Evolutionary conservation across 2,888 invertebrate genomes (phyloP).

Genomic region (Melieria picta): DNA sequence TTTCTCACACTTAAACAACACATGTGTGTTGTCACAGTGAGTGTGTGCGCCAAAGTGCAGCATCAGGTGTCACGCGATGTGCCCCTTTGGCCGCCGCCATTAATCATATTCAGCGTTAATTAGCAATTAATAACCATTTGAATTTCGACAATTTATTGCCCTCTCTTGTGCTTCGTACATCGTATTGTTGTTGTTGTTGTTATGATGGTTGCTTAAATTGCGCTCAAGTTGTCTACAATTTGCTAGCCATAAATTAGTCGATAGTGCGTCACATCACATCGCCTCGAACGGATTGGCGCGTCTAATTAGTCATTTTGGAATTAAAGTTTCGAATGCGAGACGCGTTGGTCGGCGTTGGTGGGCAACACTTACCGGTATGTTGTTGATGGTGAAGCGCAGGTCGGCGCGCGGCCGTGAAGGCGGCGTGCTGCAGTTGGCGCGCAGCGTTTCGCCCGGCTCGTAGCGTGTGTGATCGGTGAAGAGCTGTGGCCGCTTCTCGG

Average conservation of each 20-base stretch:
- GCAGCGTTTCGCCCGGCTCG: conserved; percentile 77
- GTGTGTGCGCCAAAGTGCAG: not conserved
- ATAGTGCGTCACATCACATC: no score
- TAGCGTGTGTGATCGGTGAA: conserved; percentile 78
- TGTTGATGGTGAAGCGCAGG: conserved; percentile 80
- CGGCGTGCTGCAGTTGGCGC: conserved; percentile 81
- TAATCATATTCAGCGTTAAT: conserved; percentile 46
- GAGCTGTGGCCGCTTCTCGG: conserved; percentile 75
- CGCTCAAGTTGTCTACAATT: no score
- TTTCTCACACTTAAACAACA: conserved; percentile 12
- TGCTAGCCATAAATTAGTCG: no score
- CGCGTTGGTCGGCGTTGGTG: no score
- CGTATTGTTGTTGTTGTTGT: no score
- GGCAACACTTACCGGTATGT: conserved; percentile 74
- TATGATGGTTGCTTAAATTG: no score
- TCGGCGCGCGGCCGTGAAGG: conserved; percentile 79
- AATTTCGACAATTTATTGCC: conserved; percentile 28
- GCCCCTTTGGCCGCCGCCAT: conserved; percentile 23
- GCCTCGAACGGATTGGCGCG: no score
- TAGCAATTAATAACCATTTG: conserved; percentile 48
- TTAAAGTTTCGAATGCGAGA: no score
- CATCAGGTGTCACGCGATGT: conserved; percentile 18
- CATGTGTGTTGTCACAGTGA: not conserved
- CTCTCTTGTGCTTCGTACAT: no score
- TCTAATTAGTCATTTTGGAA: no score